Evolutionary conservation across 2,888 invertebrate genomes (phyloP), one percentile per base, ranked within the genome.

Genomic region (Eilema sororculum): DNA sequence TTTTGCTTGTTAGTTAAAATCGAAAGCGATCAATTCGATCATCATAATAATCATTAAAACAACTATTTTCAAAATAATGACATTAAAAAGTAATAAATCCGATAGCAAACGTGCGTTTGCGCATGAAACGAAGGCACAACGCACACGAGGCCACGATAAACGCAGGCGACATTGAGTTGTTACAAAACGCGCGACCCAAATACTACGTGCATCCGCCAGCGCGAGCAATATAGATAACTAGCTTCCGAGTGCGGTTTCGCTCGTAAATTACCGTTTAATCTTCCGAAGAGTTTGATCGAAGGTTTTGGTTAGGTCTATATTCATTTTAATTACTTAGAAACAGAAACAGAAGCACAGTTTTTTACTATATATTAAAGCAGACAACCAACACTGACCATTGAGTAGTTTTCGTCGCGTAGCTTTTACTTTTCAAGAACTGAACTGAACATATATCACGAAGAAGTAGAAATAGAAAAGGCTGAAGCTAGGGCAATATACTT

Each of bases 101-200:
- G 70, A 56, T 20, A 46, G 46, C 52, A 58, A 78, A 68, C 66
- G 72, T 71, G 75, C 62, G 68, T 68, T 71, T 65, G 69, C 67
- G 46, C 61, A 66, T 64, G 69, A 75, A 68, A 76, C 28, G 69
- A 77, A 80, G 74, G 78, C 76, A 67, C 73, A 71, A 67, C 71
- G 80, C 70, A 81, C 73, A 82, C 86, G 82, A 85, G 83, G 84
- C 80, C 81, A 76, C 76, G 66, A 74, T 76, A 71, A 75, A 65
- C 76, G 75, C 78, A 77, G 71, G 78, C 85, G 90, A 91, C 91
- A 91, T 91, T 90, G 90, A 88, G 83, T 75, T 75, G 84, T 90
- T 90, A 84, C 88, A 86, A 90, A 89, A 91, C 84, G 86, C 79
- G 81, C 84, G 89, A 89, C 88, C 90, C 85, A 90, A 86, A 91